Percentiles rank a stretch among this genome's conserved stretches.
Conservation (phyloP, 2,113 vertebrate genomes). For the Andinoacara biseriatus region DNA sequence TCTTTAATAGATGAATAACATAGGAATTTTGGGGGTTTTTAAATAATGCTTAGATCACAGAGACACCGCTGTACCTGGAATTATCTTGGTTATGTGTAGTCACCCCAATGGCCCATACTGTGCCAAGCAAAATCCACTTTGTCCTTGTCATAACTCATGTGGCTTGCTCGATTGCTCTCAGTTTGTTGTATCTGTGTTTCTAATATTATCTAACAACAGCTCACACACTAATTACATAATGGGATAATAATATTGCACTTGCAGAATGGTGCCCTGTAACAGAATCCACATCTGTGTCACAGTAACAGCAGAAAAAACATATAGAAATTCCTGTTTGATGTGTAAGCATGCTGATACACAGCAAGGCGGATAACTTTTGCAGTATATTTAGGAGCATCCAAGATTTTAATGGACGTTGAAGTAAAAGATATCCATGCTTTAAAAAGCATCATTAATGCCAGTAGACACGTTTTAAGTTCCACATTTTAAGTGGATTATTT, state of each 20-base stretch:
- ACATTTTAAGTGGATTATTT: too few relatives aligned
- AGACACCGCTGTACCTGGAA: background rate
- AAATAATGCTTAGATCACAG: background rate
- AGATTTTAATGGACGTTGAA: background rate
- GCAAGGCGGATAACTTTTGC: background rate
- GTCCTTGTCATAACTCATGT: constrained; percentile 13
- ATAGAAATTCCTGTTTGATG: background rate
- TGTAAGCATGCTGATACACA: background rate
- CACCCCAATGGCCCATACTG: background rate
- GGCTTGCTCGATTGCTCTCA: constrained; percentile 11
- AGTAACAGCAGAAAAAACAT: background rate
- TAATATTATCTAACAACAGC: constrained; percentile 55
- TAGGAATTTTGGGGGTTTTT: background rate
- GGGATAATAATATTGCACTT: constrained; percentile 29
- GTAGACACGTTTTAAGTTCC: background rate
- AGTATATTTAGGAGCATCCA: background rate
- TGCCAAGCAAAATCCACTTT: constrained; percentile 4
- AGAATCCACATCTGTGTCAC: background rate
- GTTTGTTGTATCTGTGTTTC: constrained; percentile 14
- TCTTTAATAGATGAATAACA: too few relatives aligned
- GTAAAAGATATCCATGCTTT: background rate
- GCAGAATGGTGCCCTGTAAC: constrained; percentile 1
- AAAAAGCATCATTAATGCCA: background rate
- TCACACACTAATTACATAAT: constrained; percentile 52
- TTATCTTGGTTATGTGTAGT: background rate